Conservation (phyloP, 2,888 invertebrate genomes). For the Hyposoter dolosus region DNA sequence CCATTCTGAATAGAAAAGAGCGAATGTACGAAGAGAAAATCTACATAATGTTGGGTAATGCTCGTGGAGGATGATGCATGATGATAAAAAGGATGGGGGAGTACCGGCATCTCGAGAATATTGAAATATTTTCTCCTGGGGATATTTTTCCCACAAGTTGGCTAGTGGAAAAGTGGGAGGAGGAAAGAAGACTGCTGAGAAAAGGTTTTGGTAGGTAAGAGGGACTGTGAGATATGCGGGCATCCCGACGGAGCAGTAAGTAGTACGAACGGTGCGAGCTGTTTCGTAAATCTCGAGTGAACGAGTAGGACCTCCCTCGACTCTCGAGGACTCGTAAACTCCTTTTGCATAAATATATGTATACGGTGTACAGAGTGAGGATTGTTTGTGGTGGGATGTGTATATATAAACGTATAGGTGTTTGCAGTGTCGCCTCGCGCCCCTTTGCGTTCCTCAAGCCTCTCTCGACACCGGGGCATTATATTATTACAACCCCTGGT, state of each 20-base stretch:
- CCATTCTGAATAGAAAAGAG: constrained; percentile 35
- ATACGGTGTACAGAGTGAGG: neutral
- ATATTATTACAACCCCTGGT: constrained; percentile 60
- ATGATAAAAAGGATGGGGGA: constrained; percentile 33
- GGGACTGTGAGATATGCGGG: constrained; percentile 61
- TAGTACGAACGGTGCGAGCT: constrained; percentile 56
- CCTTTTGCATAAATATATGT: constrained; percentile 2
- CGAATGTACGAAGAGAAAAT: neutral
- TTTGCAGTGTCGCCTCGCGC: constrained; percentile 50
- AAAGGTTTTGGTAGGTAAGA: constrained; percentile 27
- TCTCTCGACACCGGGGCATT: constrained; percentile 66
- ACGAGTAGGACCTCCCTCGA: constrained; percentile 63
- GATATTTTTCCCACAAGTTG: constrained; percentile 60
- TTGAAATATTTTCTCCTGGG: constrained; percentile 53
- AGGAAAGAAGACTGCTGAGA: constrained; percentile 5
- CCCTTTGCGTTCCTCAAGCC: constrained; percentile 63
- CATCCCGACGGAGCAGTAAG: constrained; percentile 41
- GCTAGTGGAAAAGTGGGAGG: constrained; percentile 16
- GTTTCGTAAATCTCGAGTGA: constrained; percentile 64
- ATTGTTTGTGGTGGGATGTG: neutral
- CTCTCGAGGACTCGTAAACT: constrained; percentile 61
- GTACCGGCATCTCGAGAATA: constrained; percentile 45
- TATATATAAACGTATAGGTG: constrained; percentile 36
- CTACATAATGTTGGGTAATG: constrained; percentile 18
- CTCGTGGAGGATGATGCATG: constrained; percentile 55